Percentiles rank a stretch among this genome's conserved stretches.
Evolutionary conservation across 1,140 invertebrate genomes (phyloP).

Genomic region (Tetramorium simillimum): DNA sequence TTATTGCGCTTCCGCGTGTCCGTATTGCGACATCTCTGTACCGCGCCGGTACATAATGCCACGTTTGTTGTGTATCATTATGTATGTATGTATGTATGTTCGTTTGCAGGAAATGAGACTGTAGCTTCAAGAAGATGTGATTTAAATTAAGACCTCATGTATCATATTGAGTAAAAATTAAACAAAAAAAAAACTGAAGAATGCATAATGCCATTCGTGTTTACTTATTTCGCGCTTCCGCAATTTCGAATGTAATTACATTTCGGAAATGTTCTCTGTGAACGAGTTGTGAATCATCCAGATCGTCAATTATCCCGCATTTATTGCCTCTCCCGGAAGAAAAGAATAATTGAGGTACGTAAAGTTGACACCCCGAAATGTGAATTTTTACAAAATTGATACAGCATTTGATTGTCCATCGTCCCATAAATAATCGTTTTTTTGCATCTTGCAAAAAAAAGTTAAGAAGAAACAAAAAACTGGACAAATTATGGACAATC

Average conservation of each 20-base stretch:
- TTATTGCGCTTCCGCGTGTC: conserved; percentile 48
- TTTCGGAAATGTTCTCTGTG: background rate
- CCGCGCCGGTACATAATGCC: conserved; percentile 10
- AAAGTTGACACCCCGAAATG: too few species aligned
- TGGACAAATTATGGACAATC: too few species aligned
- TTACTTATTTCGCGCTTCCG: background rate
- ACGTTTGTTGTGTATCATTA: conserved; percentile 6
- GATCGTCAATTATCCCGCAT: conserved; percentile 14
- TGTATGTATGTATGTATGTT: too few species aligned
- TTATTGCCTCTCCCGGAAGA: background rate
- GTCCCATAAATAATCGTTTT: too few species aligned
- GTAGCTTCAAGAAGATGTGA: background rate
- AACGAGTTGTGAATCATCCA: background rate
- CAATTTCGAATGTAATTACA: conserved; percentile 1
- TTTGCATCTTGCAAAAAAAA: too few species aligned
- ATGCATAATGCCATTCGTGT: background rate
- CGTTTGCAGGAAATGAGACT: conserved; percentile 11
- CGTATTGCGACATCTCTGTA: conserved; percentile 7
- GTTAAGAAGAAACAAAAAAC: too few species aligned
- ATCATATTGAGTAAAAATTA: background rate
- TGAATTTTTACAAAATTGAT: too few species aligned
- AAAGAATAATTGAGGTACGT: background rate
- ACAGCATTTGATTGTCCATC: too few species aligned
- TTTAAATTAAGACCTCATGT: background rate
- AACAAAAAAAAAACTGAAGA: background rate